phyloP scores from a whole-genome alignment of 2,888 invertebrate species.

The Apotomis betuletana region DNA sequence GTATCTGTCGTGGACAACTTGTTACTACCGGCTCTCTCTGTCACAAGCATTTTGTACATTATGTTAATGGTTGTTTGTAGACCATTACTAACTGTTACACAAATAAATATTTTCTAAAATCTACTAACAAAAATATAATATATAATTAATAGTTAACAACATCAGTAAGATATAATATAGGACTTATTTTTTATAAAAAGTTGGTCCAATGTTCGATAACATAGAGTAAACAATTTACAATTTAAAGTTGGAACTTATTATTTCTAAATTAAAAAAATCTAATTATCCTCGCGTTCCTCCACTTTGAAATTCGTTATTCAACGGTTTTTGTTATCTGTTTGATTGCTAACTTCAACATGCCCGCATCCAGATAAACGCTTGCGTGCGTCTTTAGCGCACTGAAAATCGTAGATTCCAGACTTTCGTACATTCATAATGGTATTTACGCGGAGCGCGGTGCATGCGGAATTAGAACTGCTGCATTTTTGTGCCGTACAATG shows the following conservation, averaged over 20 bases:
- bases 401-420: constrained; percentile 49
- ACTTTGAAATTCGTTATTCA: background rate
- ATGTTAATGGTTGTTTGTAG: constrained; percentile 21
- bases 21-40: constrained; percentile 48
- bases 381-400: constrained; percentile 7
- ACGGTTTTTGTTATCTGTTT: background rate
- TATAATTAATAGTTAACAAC: no score
- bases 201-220: no score
- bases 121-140: background rate
- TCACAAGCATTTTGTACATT: constrained; percentile 28
- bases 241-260: no score
- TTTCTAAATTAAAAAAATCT: no score
- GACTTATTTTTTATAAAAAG: no score
- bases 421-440: constrained; percentile 64
- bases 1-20: constrained; percentile 69
- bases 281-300: background rate
- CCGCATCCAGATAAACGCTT: constrained; percentile 1
- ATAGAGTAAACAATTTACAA: no score
- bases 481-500: constrained; percentile 78
- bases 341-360: constrained; percentile 8
- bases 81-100: constrained; percentile 20
- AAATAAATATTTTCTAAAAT: constrained; percentile 43
- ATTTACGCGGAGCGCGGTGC: constrained; percentile 66
- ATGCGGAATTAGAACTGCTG: constrained; percentile 75
- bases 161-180: no score